Evolutionary conservation across 2,113 vertebrate species (phyloP).

Genomic region (Xiphophorus maculatus): DNA sequence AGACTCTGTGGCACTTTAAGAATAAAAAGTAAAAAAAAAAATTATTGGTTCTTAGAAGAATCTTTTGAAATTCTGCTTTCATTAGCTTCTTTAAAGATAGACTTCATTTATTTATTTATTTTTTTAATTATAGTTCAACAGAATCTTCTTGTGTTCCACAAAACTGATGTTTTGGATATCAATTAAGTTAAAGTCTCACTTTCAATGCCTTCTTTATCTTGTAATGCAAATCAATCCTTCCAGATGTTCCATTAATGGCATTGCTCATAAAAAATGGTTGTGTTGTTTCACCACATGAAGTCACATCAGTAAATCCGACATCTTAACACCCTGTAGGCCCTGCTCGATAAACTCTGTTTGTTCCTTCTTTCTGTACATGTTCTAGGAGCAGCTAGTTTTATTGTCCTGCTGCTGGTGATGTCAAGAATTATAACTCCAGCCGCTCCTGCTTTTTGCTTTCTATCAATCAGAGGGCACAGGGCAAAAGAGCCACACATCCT

Average conservation of each 20-base stretch:
- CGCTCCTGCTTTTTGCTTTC: conserved; percentile 55
- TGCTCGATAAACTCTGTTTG: conserved; percentile 33
- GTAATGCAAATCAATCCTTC: conserved; percentile 21
- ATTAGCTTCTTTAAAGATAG: background rate
- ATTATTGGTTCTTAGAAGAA: background rate
- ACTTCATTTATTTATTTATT: background rate
- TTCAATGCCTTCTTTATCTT: background rate
- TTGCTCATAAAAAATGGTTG: conserved; percentile 49
- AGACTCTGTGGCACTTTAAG: background rate
- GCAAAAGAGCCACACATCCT: conserved; percentile 33
- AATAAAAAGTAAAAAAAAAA: background rate
- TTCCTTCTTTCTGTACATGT: conserved; percentile 51
- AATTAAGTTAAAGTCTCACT: background rate
- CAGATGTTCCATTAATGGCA: conserved; percentile 11
- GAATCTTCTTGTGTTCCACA: background rate
- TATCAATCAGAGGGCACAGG: conserved; percentile 61
- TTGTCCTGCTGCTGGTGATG: conserved; percentile 62
- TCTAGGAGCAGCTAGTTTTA: conserved; percentile 54
- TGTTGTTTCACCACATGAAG: conserved; percentile 54
- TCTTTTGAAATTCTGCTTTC: background rate
- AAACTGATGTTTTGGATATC: background rate
- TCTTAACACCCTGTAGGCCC: conserved; percentile 33
- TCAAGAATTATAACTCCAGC: conserved; percentile 67
- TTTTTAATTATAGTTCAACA: background rate
- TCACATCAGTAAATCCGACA: conserved; percentile 60